These are phyloP conservation scores for Drosophila repleta DNA, from an alignment of 1,140 invertebrate genomes.

Conservation along the genomic window DNA sequence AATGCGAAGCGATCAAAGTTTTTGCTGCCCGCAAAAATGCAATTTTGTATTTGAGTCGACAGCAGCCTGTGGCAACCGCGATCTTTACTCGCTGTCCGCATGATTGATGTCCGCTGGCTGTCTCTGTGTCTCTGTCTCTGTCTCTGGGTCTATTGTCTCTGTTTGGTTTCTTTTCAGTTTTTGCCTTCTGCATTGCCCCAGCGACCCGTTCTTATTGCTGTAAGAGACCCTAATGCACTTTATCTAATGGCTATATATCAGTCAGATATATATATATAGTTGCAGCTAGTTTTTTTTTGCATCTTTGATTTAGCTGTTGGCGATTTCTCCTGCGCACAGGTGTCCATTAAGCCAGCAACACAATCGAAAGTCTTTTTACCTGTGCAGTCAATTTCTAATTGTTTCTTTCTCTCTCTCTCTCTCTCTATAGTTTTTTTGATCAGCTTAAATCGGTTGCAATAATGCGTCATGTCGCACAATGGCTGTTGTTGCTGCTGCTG, in stretches of 20 bases:
- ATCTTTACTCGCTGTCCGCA: conserved; percentile 17
- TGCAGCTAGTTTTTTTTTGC: not conserved
- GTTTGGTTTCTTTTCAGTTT: not conserved
- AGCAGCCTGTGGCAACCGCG: conserved; percentile 5
- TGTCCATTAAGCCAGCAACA: conserved; percentile 21
- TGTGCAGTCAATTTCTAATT: conserved; percentile 19
- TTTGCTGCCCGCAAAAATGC: not conserved
- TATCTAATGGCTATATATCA: not conserved
- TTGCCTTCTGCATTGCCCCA: not conserved
- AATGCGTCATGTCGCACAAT: not conserved
- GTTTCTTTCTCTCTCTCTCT: not conserved
- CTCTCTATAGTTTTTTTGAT: not conserved
- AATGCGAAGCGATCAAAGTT: conserved; percentile 2
- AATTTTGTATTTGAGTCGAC: conserved; percentile 8
- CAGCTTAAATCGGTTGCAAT: conserved; percentile 8
- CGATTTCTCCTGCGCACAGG: conserved; percentile 25
- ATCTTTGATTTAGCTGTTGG: not conserved
- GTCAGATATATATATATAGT: too few relatives aligned
- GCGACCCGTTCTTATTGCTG: conserved; percentile 19
- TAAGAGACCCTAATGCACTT: not conserved
- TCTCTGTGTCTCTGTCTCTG: too few relatives aligned
- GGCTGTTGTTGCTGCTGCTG: not conserved
- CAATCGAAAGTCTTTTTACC: conserved; percentile 38
- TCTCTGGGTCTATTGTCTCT: conserved; percentile 17
- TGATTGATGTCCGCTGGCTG: conserved; percentile 28